phyloP scores from a whole-genome alignment of 2,797 vertebrate species.

The Molothrus ater region DNA sequence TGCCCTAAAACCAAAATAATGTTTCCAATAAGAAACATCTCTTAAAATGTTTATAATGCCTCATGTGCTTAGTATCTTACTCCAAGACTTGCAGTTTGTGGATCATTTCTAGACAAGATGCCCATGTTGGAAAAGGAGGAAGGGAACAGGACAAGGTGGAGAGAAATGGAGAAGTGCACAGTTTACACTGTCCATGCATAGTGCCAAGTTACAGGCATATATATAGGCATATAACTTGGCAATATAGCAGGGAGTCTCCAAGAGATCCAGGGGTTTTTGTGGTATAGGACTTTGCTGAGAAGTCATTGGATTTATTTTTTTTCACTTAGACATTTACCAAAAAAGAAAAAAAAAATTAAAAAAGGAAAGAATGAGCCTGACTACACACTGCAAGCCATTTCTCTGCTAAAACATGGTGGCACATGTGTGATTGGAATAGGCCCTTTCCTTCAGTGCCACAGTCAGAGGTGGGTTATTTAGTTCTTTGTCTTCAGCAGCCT shows the following conservation, averaged over 20 bases:
- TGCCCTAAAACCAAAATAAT: not conserved
- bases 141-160: not conserved
- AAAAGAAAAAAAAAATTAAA: not conserved
- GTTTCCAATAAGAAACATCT: not conserved
- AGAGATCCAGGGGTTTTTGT: fast-evolving
- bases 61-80: not conserved
- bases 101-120: not conserved
- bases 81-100: not conserved
- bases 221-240: no score
- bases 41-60: not conserved
- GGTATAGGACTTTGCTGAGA: not conserved
- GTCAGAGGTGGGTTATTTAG: not conserved
- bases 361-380: not conserved
- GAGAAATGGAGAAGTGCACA: not conserved
- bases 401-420: not conserved
- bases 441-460: not conserved
- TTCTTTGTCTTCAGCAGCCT: not conserved
- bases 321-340: not conserved
- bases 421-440: not conserved
- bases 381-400: not conserved
- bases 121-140: not conserved
- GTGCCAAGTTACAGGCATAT: not conserved
- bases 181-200: not conserved
- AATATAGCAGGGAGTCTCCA: not conserved
- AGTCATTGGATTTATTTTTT: not conserved